phyloP scores from a whole-genome alignment of 2,888 invertebrate genomes.

The Periphyllus acericola region DNA sequence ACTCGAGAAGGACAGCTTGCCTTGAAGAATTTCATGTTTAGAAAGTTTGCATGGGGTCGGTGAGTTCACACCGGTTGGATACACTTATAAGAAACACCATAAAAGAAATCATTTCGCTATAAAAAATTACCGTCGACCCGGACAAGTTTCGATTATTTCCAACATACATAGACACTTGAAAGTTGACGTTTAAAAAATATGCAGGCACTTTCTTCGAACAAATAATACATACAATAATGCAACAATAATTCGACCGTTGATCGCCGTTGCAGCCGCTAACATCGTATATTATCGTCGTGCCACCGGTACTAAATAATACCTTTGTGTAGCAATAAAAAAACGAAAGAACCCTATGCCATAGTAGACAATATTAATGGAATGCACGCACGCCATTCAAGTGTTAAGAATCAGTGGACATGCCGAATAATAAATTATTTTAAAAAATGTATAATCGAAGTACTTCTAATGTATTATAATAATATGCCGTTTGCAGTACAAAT shows the following conservation, averaged over 20 bases:
- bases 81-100: background rate
- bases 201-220: slow-evolving; percentile 7
- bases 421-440: slow-evolving; percentile 39
- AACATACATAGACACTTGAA: slow-evolving; percentile 5
- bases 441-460: background rate
- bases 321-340: slow-evolving; percentile 28
- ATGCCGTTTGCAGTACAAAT: background rate
- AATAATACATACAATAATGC: slow-evolving; percentile 7
- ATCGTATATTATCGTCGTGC: background rate
- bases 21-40: background rate
- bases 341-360: background rate
- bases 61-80: background rate
- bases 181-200: slow-evolving; percentile 28
- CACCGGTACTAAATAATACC: slow-evolving; percentile 45
- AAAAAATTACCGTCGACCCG: background rate
- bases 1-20: slow-evolving; percentile 16
- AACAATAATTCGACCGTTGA: slow-evolving; percentile 14
- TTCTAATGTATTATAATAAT: background rate
- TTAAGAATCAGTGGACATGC: background rate
- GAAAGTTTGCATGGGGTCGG: slow-evolving; percentile 25
- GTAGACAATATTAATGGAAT: slow-evolving; percentile 53
- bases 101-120: background rate
- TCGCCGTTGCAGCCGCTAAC: slow-evolving; percentile 1
- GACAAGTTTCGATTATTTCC: slow-evolving; percentile 15
- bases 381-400: slow-evolving; percentile 8